A percentile compares a stretch with the other conserved stretches of the same genome.
Conservation (phyloP, 2,888 invertebrate species). For the Chymomyza caudatula region DNA sequence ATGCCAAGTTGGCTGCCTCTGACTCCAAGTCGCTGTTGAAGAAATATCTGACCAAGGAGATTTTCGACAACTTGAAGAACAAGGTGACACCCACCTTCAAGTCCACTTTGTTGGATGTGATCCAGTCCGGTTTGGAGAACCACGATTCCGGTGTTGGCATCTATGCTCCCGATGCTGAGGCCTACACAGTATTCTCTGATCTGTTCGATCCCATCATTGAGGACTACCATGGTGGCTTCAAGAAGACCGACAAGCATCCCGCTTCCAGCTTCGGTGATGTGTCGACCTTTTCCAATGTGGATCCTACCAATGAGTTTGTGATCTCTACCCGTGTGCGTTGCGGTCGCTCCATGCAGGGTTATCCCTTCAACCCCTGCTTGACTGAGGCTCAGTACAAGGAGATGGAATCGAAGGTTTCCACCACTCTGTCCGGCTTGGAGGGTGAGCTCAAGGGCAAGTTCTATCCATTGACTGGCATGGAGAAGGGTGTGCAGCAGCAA, state of each 20-base stretch:
- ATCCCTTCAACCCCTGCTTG: constrained; percentile 98
- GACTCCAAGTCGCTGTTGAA: constrained; percentile 98
- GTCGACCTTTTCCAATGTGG: constrained; percentile 92
- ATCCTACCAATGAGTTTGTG: constrained; percentile 93
- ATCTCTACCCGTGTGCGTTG: constrained; percentile 97
- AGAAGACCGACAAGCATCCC: constrained; percentile 96
- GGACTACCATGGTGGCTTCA: constrained; percentile 97
- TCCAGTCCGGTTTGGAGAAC: constrained; percentile 98
- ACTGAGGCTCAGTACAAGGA: constrained; percentile 98
- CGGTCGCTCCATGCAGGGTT: constrained; percentile 95
- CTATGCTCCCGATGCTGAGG: constrained; percentile 97
- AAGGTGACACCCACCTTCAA: constrained; percentile 94
- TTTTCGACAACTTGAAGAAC: constrained; percentile 94
- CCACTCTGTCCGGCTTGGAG: constrained; percentile 88
- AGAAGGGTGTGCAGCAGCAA: constrained; percentile 96
- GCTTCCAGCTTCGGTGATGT: constrained; percentile 96
- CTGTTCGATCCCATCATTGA: constrained; percentile 98
- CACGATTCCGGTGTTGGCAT: constrained; percentile 97
- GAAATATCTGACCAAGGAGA: constrained; percentile 94
- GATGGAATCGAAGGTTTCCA: constrained; percentile 94
- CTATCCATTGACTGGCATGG: constrained; percentile 97
- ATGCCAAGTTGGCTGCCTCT: constrained; percentile 89
- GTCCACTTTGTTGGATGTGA: constrained; percentile 94
- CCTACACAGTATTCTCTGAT: constrained; percentile 94
- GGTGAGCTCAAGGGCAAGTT: constrained; percentile 96